phyloP scores from a whole-genome alignment of 2,888 invertebrate species.

The Leptinotarsa peninsularis region DNA sequence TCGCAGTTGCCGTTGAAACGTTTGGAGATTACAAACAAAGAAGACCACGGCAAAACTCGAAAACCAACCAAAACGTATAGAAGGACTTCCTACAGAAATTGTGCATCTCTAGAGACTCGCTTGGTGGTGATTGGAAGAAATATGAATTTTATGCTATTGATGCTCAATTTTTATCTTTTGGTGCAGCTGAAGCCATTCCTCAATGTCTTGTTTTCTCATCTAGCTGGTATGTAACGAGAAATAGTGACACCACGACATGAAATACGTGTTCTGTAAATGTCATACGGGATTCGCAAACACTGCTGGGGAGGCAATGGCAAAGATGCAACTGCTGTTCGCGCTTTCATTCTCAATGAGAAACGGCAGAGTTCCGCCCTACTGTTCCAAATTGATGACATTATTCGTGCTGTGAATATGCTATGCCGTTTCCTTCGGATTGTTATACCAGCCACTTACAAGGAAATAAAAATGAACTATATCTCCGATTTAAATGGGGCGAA shows the following conservation, averaged over 20 bases:
- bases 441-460: slow-evolving; percentile 14
- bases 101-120: too few relatives aligned
- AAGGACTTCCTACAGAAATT: too few relatives aligned
- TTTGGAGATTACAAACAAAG: too few relatives aligned
- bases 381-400: slow-evolving; percentile 4
- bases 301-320: background rate
- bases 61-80: too few relatives aligned
- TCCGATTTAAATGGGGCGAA: background rate
- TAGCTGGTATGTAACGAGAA: background rate
- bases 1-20: too few relatives aligned
- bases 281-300: background rate
- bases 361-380: slow-evolving; percentile 1
- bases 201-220: background rate
- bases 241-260: background rate
- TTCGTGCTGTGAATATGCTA: slow-evolving; percentile 1
- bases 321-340: slow-evolving; percentile 13
- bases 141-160: too few relatives aligned
- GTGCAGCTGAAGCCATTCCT: too few relatives aligned
- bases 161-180: too few relatives aligned
- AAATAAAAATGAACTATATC: background rate
- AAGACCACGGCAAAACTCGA: too few relatives aligned
- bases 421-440: background rate
- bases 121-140: too few relatives aligned
- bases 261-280: slow-evolving; percentile 1
- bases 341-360: background rate